These are phyloP conservation scores for Rhinichthys klamathensis DNA, from an alignment of 2,113 vertebrate species.

Conservation along the genomic window DNA sequence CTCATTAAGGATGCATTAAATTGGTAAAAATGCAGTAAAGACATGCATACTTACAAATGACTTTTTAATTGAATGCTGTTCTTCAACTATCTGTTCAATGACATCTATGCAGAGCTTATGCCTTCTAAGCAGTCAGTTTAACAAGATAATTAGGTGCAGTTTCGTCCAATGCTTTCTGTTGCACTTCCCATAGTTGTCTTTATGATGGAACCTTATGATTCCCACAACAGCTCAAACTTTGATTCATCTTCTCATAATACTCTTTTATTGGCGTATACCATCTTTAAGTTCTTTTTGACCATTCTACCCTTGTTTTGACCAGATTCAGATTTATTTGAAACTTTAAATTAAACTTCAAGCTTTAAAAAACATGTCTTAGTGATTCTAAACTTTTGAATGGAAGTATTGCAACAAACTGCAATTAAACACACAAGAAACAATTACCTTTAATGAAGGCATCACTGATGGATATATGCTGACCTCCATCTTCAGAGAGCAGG, in stretches of 20 bases:
- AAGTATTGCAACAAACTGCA: neutral
- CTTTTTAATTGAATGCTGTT: neutral
- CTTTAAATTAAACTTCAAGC: neutral
- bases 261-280: neutral
- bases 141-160: neutral
- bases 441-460: slow-evolving; percentile 99
- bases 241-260: neutral
- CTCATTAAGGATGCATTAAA: neutral
- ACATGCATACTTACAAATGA: neutral
- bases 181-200: neutral
- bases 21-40: neutral
- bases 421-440: neutral
- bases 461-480: slow-evolving; percentile 93
- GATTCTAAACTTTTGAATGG: neutral
- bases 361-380: neutral
- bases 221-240: neutral
- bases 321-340: too few species aligned
- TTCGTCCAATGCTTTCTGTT: neutral
- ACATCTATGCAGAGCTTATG: neutral
- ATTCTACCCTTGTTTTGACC: too few species aligned
- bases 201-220: neutral
- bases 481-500: slow-evolving; percentile 90
- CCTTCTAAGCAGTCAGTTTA: neutral
- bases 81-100: neutral
- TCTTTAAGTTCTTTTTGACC: neutral